Percentiles rank a stretch among this genome's conserved stretches.
phyloP scores from a whole-genome alignment of 2,113 vertebrate species.

The Athene noctua region DNA sequence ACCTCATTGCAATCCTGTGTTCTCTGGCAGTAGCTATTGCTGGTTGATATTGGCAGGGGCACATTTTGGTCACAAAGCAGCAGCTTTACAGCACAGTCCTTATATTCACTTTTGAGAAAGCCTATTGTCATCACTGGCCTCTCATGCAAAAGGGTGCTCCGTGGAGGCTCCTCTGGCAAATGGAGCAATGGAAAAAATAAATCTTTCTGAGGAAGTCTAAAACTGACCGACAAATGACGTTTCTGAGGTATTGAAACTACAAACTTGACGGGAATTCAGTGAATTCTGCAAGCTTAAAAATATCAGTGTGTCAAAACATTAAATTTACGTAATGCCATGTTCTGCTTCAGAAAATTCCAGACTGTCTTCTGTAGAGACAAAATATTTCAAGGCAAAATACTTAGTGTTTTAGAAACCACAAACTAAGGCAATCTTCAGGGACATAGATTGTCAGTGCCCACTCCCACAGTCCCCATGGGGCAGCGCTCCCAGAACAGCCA shows the following conservation, averaged over 20 bases:
- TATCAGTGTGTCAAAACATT: not conserved
- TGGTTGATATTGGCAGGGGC: not conserved
- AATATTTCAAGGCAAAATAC: not conserved
- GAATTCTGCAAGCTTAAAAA: not conserved
- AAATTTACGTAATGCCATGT: not conserved
- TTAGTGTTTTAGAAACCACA: not conserved
- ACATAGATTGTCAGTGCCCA: rapidly evolving
- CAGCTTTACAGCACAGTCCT: not conserved
- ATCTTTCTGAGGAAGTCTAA: not conserved
- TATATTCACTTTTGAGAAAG: not conserved
- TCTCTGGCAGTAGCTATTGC: not conserved
- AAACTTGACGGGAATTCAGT: not conserved
- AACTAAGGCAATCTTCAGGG: not conserved
- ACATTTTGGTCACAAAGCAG: not conserved
- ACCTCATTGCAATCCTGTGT: not conserved
- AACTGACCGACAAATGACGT: not conserved
- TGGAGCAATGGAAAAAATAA: not conserved
- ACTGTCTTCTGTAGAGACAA: not conserved
- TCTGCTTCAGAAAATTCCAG: not conserved
- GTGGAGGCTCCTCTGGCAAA: not conserved
- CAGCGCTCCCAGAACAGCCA: rapidly evolving
- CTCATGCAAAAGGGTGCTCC: not conserved
- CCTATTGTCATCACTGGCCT: not conserved
- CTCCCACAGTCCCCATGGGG: rapidly evolving
- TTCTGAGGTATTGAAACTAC: not conserved